A percentile compares a stretch with the other conserved stretches of the same genome.
These are phyloP conservation scores for Poecile montanus DNA, from an alignment of 2,797 vertebrate genomes.

Conservation along the genomic window DNA sequence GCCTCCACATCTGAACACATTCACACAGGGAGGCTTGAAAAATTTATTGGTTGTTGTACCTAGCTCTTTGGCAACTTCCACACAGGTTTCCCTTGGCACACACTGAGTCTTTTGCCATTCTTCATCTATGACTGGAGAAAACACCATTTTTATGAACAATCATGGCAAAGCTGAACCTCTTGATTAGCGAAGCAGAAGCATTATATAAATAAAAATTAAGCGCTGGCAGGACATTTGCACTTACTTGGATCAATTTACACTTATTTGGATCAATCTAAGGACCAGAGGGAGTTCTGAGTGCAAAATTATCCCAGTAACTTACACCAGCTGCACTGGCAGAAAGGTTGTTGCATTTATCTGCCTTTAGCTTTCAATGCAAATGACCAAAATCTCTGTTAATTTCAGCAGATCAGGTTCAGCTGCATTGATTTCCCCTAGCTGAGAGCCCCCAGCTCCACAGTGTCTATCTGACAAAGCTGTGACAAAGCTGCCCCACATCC, in stretches of 20 bases:
- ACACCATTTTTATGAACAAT: not conserved
- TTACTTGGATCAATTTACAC: not conserved
- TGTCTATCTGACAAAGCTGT: not conserved
- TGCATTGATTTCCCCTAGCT: not conserved
- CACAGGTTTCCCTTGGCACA: constrained; percentile 91
- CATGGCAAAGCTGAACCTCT: not conserved
- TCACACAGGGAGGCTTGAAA: constrained; percentile 97
- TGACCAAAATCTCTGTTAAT: not conserved
- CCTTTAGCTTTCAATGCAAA: not conserved
- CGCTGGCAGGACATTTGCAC: constrained; percentile 9
- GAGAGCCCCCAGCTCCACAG: not conserved
- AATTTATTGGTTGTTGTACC: constrained; percentile 88
- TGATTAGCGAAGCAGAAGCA: constrained; percentile 7
- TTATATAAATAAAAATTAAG: constrained; percentile 9
- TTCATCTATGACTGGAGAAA: constrained; percentile 88
- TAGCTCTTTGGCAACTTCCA: constrained; percentile 93
- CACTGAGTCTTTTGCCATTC: constrained; percentile 98
- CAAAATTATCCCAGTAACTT: constrained; percentile 22
- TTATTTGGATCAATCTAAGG: not conserved
- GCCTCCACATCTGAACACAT: constrained; percentile 90
- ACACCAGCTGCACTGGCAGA: constrained; percentile 32
- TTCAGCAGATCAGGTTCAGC: not conserved
- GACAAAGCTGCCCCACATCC: not conserved
- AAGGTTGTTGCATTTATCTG: not conserved
- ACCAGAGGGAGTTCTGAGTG: not conserved